Evolutionary conservation across 2,888 invertebrate genomes (phyloP), one percentile per base, ranked within the genome.

Genomic region (Thumatha senex): DNA sequence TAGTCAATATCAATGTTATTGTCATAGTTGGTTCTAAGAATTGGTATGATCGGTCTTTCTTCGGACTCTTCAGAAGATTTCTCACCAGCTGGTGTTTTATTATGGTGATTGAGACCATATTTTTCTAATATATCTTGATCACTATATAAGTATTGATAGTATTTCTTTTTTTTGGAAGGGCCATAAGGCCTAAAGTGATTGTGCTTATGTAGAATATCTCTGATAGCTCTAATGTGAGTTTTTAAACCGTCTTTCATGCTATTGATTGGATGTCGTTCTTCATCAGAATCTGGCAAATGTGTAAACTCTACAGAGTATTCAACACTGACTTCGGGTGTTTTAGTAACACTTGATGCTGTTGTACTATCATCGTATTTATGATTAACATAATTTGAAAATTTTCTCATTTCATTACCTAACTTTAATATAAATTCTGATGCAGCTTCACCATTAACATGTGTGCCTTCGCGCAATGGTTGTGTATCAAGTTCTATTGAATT

Each of bases 151-250:
- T 35, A 11, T 2, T 35, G 10, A 13, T 35, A 10, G 12, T 35
- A 10, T 0, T 44, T 18, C 1, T 11, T 7, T 13, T 24, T 44
- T 13, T 13, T 10, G 7, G 2, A 12, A 24, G 35, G 35, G 1
- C 13, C 15, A 0, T 29, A 0, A 2, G 0, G 1, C 1, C 13
- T 10, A 7, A 18, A 44, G 1, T 7, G 1, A 1, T 35, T 1
- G 12, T 44, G n/a, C 24, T 44, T 44, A 44, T 12, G 24, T 5
- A 80, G 40, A 15, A 76, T 40, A 30, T 76, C 66, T 47, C 77
- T 74, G 0, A 78, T 57, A 9, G 75, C 64, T 46, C 62, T 51
- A 0, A 81, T 51, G 8, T 73, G 68, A 18, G 67, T 58, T 56
- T 78, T 79, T 3, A 72, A 18, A 40, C 44, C 52, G 1, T 42